phyloP scores from a whole-genome alignment of 2,797 vertebrate genomes.

The Hybognathus amarus region DNA sequence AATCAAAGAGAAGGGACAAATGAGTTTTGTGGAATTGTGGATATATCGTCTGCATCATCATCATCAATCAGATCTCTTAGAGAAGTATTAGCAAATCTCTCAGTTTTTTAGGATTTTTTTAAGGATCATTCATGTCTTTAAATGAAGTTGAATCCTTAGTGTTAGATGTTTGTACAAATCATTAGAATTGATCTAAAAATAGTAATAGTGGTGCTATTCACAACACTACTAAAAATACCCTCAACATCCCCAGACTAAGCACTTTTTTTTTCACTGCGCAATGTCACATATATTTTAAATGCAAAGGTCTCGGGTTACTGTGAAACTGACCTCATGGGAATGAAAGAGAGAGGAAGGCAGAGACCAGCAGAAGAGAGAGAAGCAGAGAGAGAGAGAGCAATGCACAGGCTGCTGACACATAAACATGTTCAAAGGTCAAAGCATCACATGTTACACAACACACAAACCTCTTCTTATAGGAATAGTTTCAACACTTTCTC shows the following conservation, averaged over 20 bases:
- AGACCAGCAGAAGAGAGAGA: neutral
- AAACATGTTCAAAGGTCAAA: conserved; percentile 41
- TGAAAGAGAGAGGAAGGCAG: conserved; percentile 7
- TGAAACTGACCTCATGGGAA: conserved; percentile 46
- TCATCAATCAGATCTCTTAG: neutral
- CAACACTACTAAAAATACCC: conserved; percentile 60
- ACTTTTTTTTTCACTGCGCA: conserved; percentile 65
- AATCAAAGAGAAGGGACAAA: neutral
- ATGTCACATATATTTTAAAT: conserved; percentile 75
- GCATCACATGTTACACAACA: conserved; percentile 6
- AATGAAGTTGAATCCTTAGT: neutral
- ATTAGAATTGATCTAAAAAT: neutral
- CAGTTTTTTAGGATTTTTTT: neutral
- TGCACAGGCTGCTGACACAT: conserved; percentile 34
- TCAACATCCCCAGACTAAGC: conserved; percentile 65
- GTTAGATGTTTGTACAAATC: neutral
- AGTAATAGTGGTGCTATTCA: conserved; percentile 27
- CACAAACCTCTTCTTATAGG: conserved; percentile 17
- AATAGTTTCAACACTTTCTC: neutral
- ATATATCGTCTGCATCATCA: neutral
- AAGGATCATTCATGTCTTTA: no score
- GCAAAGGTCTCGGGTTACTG: conserved; percentile 59
- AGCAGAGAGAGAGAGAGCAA: neutral
- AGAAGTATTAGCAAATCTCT: neutral
- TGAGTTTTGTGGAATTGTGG: neutral